Evolutionary conservation across 2,888 invertebrate species (phyloP), one percentile per base, ranked within the genome.

Genomic region (Thecophora atra): DNA sequence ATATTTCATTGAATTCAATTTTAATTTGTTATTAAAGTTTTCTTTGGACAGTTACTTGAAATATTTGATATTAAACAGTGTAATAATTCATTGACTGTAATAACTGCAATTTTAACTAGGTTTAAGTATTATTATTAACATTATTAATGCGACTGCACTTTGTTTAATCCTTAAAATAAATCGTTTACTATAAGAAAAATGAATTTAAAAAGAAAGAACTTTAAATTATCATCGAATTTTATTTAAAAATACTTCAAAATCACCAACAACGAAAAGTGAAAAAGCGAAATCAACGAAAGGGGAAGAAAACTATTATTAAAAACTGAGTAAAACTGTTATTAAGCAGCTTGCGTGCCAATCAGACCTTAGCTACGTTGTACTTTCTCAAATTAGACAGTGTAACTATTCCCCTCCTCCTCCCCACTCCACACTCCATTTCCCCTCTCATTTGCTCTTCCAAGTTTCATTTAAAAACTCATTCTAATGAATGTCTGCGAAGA

Each of bases 331-430:
- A 65, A 51, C 17, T n/a, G n/a, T n/a, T n/a, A n/a, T n/a, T n/a
- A 69, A 69, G 54, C 58, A 64, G 60, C 64, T 58, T 76, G 74
- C 64, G 47, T 76, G 75, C 76, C 78, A 76, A 77, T 75, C 73
- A 76, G 74, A 76, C 72, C 73, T 74, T 76, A 65, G 70, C 67
- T 67, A 44, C 62, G 42, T 47, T 54, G 56, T 60, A 51, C 51
- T 66, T 58, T 71, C 60, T 47, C 60, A 24, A 24, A 54, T 6
- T 54, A 51, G 17, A 24, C 54, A 54, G 54, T 19, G n/a, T 24
- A 21, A 7, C n/a, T 24, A 24, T 24, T 24, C 54, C 19, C 47
- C 47, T 4, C 13, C 17, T n/a, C 1, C 11, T 2, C 47, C 15
- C 47, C 47, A 6, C n/a, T n/a, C 15, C 13, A 11, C 13, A 47